Conservation (phyloP, 2,888 invertebrate species). For the Alviniconcha strummeri region DNA sequence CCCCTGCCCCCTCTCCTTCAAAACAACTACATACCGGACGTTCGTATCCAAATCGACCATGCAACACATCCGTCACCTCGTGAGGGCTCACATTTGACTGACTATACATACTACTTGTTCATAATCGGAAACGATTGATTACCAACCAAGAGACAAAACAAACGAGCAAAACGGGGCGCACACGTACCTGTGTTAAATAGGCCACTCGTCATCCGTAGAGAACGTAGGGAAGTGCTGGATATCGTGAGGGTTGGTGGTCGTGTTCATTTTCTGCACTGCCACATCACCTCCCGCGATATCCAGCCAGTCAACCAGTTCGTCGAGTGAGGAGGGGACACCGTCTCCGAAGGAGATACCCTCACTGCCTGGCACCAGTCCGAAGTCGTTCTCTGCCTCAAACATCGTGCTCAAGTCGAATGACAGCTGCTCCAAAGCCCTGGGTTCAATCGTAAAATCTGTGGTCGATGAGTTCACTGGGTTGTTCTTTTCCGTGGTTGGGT, state of each 20-base stretch:
- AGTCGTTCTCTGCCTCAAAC: conserved; percentile 30
- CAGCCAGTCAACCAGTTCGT: conserved; percentile 62
- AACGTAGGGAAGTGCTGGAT: conserved; percentile 62
- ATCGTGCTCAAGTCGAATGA: conserved; percentile 33
- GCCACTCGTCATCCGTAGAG: conserved; percentile 66
- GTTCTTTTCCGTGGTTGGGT: conserved; percentile 16
- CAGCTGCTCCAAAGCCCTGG: conserved; percentile 45
- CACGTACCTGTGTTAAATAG: conserved; percentile 67
- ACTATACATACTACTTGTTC: no score
- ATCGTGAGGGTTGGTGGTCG: conserved; percentile 44
- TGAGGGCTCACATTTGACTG: no score
- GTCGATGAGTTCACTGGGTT: background rate
- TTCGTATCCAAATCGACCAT: no score
- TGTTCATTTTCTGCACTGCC: conserved; percentile 17
- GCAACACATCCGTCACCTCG: no score
- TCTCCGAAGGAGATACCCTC: background rate
- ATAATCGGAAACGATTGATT: no score
- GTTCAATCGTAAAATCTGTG: conserved; percentile 39
- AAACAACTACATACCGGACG: no score
- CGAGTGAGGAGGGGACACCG: conserved; percentile 56
- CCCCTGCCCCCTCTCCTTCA: background rate
- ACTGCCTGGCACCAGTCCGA: conserved; percentile 29
- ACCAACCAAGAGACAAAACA: no score
- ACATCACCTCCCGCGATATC: conserved; percentile 50
- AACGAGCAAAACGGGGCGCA: no score